These are phyloP conservation scores for Ormia ochracea DNA, from an alignment of 2,888 invertebrate species.

Conservation along the genomic window DNA sequence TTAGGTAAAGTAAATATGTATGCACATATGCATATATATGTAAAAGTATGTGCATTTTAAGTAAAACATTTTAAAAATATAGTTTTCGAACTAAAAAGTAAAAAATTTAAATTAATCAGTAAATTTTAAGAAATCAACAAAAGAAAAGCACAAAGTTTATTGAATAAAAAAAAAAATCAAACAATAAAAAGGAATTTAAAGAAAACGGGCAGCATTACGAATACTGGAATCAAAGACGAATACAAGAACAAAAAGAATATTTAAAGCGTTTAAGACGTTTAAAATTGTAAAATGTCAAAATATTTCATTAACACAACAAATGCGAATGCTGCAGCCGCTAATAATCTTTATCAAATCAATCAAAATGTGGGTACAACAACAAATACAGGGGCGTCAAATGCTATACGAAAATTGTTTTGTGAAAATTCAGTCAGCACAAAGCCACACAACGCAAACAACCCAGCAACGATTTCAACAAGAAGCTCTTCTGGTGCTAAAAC, in stretches of 20 bases:
- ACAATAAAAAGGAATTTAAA: background rate
- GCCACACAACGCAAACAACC: slow-evolving; percentile 16
- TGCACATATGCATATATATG: too few species aligned
- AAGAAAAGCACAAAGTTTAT: slow-evolving; percentile 53
- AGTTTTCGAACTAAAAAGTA: slow-evolving; percentile 63
- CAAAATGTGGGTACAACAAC: slow-evolving; percentile 58
- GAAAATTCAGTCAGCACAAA: slow-evolving; percentile 60
- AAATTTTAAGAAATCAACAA: slow-evolving; percentile 30
- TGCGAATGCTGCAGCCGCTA: slow-evolving; percentile 63
- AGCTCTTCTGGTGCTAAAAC: slow-evolving; percentile 32
- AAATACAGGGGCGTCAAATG: slow-evolving; percentile 61
- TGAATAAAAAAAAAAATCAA: background rate
- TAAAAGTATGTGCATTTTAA: too few species aligned
- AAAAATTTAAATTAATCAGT: slow-evolving; percentile 42
- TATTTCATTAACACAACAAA: slow-evolving; percentile 69
- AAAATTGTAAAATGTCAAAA: slow-evolving; percentile 70
- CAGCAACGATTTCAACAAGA: slow-evolving; percentile 50
- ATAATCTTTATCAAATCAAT: slow-evolving; percentile 60
- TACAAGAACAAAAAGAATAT: slow-evolving; percentile 23
- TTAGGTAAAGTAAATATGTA: slow-evolving; percentile 42
- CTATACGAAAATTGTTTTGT: slow-evolving; percentile 70
- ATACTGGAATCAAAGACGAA: slow-evolving; percentile 16
- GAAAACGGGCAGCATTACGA: background rate
- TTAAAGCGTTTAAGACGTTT: slow-evolving; percentile 44
- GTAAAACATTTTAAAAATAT: slow-evolving; percentile 51